These are phyloP conservation scores for Adelges cooleyi DNA, from an alignment of 1,140 invertebrate genomes.

Conservation along the genomic window DNA sequence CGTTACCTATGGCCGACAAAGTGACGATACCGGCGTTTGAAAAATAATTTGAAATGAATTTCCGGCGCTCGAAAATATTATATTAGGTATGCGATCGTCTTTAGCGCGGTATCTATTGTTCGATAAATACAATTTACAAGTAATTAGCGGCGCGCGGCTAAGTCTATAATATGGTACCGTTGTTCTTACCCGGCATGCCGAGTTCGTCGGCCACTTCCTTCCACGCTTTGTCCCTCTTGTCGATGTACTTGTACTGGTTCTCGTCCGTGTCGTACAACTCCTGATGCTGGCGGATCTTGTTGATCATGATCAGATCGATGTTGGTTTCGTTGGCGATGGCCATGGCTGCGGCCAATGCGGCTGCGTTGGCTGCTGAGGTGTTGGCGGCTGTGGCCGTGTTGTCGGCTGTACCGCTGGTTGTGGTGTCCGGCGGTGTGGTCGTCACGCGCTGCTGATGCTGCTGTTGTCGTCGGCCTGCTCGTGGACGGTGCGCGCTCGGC, in stretches of 20 bases:
- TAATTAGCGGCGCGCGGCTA: too few species aligned
- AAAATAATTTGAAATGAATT: too few species aligned
- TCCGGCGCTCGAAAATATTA: too few species aligned
- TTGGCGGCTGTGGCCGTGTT: too few species aligned
- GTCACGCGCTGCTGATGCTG: neutral
- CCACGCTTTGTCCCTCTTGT: constrained; percentile 23
- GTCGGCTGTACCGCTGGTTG: neutral
- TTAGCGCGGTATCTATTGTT: too few species aligned
- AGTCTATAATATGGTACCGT: too few species aligned
- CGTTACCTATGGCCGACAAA: too few species aligned
- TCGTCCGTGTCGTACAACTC: constrained; percentile 23
- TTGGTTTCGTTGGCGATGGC: constrained; percentile 14
- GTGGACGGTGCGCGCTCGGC: constrained; percentile 1
- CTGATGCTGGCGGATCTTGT: constrained; percentile 12
- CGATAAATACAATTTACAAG: too few species aligned
- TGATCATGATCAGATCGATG: constrained; percentile 14
- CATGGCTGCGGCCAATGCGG: constrained; percentile 10
- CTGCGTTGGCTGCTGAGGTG: neutral
- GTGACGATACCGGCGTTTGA: too few species aligned
- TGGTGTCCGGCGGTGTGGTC: neutral
- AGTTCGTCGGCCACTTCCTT: constrained; percentile 19
- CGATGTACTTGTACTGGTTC: constrained; percentile 23
- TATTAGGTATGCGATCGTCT: too few species aligned
- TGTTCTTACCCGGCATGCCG: constrained; percentile 11
- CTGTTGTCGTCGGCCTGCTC: neutral